Evolutionary conservation across 2,113 vertebrate species (phyloP).

Genomic region (Phaethornis superciliosus): DNA sequence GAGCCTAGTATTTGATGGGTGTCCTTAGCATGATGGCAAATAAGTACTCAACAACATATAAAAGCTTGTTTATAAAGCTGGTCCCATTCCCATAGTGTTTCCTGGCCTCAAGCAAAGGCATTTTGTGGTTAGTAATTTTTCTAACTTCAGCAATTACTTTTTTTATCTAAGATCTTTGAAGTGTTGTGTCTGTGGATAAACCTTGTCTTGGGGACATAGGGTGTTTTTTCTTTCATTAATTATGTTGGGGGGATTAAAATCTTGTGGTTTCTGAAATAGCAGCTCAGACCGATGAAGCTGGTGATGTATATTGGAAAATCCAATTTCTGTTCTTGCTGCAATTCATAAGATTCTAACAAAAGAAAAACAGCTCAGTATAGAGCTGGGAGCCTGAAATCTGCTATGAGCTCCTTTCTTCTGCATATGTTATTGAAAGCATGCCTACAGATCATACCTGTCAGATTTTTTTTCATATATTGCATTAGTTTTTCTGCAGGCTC

Average conservation of each 20-base stretch:
- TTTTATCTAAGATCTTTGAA: neutral
- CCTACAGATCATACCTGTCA: neutral
- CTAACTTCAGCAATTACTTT: neutral
- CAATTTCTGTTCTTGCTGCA: neutral
- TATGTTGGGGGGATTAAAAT: neutral
- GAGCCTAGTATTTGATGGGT: neutral
- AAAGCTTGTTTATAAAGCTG: neutral
- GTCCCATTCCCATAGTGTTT: neutral
- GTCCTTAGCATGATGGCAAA: neutral
- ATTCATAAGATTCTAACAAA: slow-evolving; percentile 5
- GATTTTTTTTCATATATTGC: neutral
- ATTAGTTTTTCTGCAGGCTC: neutral
- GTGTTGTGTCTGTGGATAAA: neutral
- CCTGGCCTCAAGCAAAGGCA: neutral
- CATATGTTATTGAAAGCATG: neutral
- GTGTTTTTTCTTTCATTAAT: neutral
- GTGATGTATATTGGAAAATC: neutral
- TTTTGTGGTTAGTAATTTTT: neutral
- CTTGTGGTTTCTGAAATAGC: neutral
- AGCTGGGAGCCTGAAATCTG: neutral
- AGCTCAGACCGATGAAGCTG: neutral
- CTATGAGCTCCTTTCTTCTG: neutral
- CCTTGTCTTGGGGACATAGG: neutral
- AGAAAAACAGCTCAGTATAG: neutral
- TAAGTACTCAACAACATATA: neutral